Evolutionary conservation across 2,113 vertebrate genomes (phyloP).

Genomic region (Meriones unguiculatus): DNA sequence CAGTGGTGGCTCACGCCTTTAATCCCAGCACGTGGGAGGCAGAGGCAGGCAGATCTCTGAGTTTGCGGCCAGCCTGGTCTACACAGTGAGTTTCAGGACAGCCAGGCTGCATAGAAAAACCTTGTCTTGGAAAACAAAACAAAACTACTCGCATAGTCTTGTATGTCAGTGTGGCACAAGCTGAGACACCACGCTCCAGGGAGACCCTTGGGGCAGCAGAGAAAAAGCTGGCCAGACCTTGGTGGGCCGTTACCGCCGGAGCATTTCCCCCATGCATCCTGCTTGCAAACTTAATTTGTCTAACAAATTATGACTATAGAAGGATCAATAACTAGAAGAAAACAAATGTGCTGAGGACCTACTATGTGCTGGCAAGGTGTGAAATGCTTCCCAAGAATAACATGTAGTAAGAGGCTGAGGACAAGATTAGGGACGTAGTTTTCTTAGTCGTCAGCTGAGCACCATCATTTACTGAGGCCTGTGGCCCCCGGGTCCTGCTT

Average conservation of each 20-base stretch:
- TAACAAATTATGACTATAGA: neutral
- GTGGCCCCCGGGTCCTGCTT: neutral
- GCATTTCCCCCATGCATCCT: neutral
- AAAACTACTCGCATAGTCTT: accelerated
- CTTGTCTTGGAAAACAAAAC: neutral
- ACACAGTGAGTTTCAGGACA: too few species aligned
- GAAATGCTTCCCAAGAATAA: neutral
- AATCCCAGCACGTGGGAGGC: too few species aligned
- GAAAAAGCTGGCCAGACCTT: neutral
- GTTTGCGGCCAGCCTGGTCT: too few species aligned
- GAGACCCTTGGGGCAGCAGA: neutral
- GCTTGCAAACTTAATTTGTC: neutral
- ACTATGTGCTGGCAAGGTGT: accelerated
- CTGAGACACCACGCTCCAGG: neutral
- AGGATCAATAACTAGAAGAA: neutral
- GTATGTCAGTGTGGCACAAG: neutral
- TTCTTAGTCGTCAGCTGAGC: neutral
- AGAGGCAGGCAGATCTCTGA: too few species aligned
- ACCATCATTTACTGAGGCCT: neutral
- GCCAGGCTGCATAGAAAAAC: too few species aligned
- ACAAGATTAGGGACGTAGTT: too few species aligned
- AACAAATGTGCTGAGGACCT: neutral
- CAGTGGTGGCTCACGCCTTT: too few species aligned
- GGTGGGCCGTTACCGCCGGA: neutral
- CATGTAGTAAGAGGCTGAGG: accelerated